These are phyloP conservation scores for Cosmia pyralina DNA, from an alignment of 2,888 invertebrate species.

Conservation along the genomic window DNA sequence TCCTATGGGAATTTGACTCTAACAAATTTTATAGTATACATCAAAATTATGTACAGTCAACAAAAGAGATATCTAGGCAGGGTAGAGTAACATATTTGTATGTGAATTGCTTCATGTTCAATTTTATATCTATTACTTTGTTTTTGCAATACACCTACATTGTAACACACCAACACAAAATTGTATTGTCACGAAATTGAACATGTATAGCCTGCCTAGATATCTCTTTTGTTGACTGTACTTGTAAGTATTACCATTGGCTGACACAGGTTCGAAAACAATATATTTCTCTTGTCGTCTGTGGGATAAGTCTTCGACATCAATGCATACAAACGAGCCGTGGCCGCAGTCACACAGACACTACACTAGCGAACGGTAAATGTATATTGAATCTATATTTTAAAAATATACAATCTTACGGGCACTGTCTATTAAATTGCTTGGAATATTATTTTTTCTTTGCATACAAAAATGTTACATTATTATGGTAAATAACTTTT, in stretches of 20 bases:
- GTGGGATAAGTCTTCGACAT: constrained; percentile 1
- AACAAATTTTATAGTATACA: constrained; percentile 1
- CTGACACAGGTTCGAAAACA: neutral
- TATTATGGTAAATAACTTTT: constrained; percentile 54
- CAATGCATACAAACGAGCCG: constrained; percentile 4
- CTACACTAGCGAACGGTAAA: constrained; percentile 68
- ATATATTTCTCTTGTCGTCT: constrained; percentile 22
- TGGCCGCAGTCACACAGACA: constrained; percentile 50
- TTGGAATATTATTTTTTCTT: constrained; percentile 59
- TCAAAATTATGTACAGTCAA: constrained; percentile 3
- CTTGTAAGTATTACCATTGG: neutral
- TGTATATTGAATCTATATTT: constrained; percentile 57
- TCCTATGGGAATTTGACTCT: neutral
- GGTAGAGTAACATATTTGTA: too few species aligned
- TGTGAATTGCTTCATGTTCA: too few species aligned
- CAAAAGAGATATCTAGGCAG: too few species aligned
- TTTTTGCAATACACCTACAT: too few species aligned
- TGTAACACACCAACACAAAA: too few species aligned
- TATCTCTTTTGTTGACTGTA: too few species aligned
- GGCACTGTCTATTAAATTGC: constrained; percentile 58
- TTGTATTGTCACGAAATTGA: too few species aligned
- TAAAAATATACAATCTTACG: constrained; percentile 64
- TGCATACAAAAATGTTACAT: constrained; percentile 55
- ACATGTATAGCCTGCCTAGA: too few species aligned
- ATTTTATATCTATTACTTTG: too few species aligned